Evolutionary conservation across 2,888 invertebrate genomes (phyloP), one percentile per base, ranked within the genome.

Genomic region (Rhorus exstirpatorius): DNA sequence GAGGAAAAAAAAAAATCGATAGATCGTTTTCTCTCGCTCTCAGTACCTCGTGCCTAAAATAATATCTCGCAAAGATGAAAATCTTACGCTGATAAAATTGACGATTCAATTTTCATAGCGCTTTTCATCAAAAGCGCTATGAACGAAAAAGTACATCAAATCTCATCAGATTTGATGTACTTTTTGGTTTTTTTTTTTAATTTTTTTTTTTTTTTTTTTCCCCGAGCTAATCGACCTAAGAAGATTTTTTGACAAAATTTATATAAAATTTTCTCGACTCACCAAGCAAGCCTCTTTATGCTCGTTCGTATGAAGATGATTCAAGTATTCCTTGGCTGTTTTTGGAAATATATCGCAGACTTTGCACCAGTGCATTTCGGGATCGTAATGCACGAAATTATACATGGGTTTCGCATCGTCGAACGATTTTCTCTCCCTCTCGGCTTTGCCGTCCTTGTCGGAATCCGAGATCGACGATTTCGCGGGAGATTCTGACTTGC

Each of bases 341-440:
- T 96, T 95, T 35, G 97, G 97, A 93, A 98, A 98, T 88, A 96
- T 96, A 92, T 97, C 96, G 93, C 98, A 98, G 63, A 96, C 95
- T 74, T 97, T 95, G 92, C 97, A 98, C 98, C 98, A 98, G 92
- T 97, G 97, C 94, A 97, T 96, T 93, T 97, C 97, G 0, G 97
- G 97, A 93, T 98, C 97, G 91, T 97, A 97, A 93, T 97, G 97
- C 70, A 97, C 96, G 90, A 96, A 97, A 94, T 97, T 97, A 92
- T 95, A 96, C 91, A 95, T 94, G 67, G 93, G 93, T 83, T 92
- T 93, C 3, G 89, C 83, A 68, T 93, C 94, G 70, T 91, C 88
- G 3, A 88, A 82, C 67, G 87, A 83, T 82, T 88, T 88, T 72
- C 85, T 86, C 41, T 89, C 90, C 72, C 88, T 87, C 63, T 89